Conservation (phyloP, 2,888 invertebrate genomes). For the Dione vanillae region DNA sequence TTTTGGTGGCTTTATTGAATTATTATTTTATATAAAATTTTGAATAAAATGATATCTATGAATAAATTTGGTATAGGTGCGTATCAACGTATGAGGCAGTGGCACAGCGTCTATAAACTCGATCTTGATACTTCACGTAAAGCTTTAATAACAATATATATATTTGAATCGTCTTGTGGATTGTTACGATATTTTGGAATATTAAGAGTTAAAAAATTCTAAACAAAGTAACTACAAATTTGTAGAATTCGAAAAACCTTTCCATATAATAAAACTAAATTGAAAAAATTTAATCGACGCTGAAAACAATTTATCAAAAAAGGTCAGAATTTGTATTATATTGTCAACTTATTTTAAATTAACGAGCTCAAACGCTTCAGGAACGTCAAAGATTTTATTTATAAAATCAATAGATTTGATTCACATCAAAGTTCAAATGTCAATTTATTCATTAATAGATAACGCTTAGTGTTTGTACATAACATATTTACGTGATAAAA, state of each 20-base stretch:
- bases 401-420: background rate
- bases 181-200: no score
- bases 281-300: background rate
- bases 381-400: background rate
- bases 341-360: conserved; percentile 13
- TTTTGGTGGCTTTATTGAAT: background rate
- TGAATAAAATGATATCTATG: no score
- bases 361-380: conserved; percentile 8
- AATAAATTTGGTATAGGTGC: no score
- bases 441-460: background rate
- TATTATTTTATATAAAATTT: background rate
- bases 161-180: no score
- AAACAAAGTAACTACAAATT: no score
- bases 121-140: no score
- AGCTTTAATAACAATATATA: no score
- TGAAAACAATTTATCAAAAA: conserved; percentile 2
- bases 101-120: no score
- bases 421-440: background rate
- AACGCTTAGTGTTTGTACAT: background rate
- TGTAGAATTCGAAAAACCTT: no score
- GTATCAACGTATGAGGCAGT: no score
- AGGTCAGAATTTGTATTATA: conserved; percentile 1
- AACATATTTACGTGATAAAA: background rate
- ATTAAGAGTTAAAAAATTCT: no score
- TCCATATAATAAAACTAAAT: background rate